These are phyloP conservation scores for Mycogona germanica DNA, from an alignment of 2,888 invertebrate genomes.

Conservation along the genomic window DNA sequence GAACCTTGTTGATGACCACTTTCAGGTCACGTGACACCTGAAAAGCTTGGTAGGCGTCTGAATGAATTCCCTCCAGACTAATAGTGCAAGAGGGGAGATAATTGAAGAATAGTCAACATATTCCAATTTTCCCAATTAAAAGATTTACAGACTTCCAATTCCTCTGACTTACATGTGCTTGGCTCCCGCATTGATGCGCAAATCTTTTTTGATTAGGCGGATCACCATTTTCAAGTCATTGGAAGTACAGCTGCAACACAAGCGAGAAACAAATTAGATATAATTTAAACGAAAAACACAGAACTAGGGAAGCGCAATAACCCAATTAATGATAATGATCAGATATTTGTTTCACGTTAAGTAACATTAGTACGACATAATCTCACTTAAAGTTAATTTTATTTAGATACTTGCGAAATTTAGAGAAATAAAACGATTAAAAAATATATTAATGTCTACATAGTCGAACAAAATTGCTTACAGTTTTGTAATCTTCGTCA, in stretches of 20 bases:
- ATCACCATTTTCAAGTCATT: slow-evolving; percentile 77
- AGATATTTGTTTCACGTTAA: too few relatives aligned
- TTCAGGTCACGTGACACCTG: slow-evolving; percentile 70
- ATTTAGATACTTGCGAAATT: too few relatives aligned
- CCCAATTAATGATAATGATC: too few relatives aligned
- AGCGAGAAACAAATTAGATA: slow-evolving; percentile 15
- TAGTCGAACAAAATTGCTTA: too few relatives aligned
- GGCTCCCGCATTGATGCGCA: slow-evolving; percentile 83
- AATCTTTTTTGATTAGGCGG: slow-evolving; percentile 77
- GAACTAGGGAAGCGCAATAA: too few relatives aligned
- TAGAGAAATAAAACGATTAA: too few relatives aligned
- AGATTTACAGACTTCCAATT: background rate
- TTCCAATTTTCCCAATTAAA: background rate
- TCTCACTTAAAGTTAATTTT: too few relatives aligned
- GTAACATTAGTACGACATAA: too few relatives aligned
- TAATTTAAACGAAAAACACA: background rate
- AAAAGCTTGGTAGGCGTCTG: slow-evolving; percentile 75
- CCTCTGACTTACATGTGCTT: slow-evolving; percentile 58
- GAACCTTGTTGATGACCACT: slow-evolving; percentile 53
- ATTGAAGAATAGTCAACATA: background rate
- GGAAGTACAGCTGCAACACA: slow-evolving; percentile 50
- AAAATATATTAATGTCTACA: too few relatives aligned
- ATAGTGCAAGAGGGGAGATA: too few relatives aligned
- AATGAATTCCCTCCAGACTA: slow-evolving; percentile 67
- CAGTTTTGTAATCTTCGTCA: slow-evolving; percentile 53